Evolutionary conservation across 2,797 vertebrate species (phyloP), one percentile per base, ranked within the genome.

Genomic region (Ataeniobius toweri): DNA sequence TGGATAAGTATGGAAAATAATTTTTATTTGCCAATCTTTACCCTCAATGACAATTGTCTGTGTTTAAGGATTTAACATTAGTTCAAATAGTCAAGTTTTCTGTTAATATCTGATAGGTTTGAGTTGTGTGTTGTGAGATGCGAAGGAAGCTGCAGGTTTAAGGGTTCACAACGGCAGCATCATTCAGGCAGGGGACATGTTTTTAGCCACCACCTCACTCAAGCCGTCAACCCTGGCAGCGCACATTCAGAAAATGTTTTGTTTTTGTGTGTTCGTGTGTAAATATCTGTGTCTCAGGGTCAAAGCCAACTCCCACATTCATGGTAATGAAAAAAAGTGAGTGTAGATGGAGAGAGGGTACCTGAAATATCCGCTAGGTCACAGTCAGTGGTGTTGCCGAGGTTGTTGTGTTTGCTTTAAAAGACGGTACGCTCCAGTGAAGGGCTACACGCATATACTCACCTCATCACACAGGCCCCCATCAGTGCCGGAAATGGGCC

Each of bases 311-410:
- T 85, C 75, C 81, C 76, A 79, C 41, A 79, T 86, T 86, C 85
- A 78, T 9, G 79, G 83, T 81, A 71, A 80, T 12, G 53, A 79
- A 78, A 76, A 59, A 58, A 83, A 85, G 80, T 31, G 77, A 48
- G 74, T 73, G 73, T 1, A 36, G 84, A 90, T 86, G 2, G 80
- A 90, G 92, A 86, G 85, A 93, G 83, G 70, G 89, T 91, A 94
- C 94, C 93, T 92, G 92, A 90, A 88, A 88, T 92, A 89, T 94
- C 86, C 36, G 79, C n/a, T 16, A 83, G 85, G 93, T 94, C 92
- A 94, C 91, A 91, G 92, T 94, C 84, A 89, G 79, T 93, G 91
- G 85, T 85, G 92, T 95, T 92, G 93, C 94, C 92, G 87, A 90
- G 93, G 94, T 91, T 71, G 72, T 92, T 13, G 53, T 90, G 84